These are phyloP conservation scores for Echeneis naucrates DNA, from an alignment of 2,797 vertebrate species.

Conservation along the genomic window DNA sequence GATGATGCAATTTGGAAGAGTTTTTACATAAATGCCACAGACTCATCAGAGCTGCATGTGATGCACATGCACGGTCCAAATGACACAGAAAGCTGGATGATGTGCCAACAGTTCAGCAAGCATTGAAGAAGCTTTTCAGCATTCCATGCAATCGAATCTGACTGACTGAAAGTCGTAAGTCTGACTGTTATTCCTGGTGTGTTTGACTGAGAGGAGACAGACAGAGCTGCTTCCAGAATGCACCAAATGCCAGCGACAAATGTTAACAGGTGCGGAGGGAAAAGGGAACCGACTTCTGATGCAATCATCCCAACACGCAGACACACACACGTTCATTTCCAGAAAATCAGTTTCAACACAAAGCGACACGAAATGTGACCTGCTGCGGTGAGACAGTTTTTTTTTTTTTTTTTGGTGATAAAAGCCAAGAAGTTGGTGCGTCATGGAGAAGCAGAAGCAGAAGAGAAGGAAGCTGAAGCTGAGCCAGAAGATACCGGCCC, in stretches of 20 bases:
- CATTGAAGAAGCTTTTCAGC: neutral
- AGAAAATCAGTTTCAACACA: too few species aligned
- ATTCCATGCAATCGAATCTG: neutral
- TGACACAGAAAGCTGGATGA: neutral
- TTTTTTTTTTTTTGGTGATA: conserved; percentile 49
- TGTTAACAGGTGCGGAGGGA: conserved; percentile 76
- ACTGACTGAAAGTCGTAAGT: too few species aligned
- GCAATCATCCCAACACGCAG: conserved; percentile 46
- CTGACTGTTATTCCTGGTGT: too few species aligned
- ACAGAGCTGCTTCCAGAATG: conserved; percentile 41
- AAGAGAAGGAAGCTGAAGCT: too few species aligned
- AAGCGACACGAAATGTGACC: neutral
- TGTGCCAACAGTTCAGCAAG: neutral
- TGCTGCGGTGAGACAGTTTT: neutral
- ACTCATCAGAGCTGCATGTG: neutral
- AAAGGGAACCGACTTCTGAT: conserved; percentile 52
- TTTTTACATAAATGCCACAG: neutral
- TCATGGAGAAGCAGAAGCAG: too few species aligned
- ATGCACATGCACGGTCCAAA: neutral
- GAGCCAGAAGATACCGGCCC: neutral
- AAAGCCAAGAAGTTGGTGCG: conserved; percentile 42
- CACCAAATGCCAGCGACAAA: conserved; percentile 72
- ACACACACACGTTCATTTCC: conserved; percentile 5
- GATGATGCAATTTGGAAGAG: conserved; percentile 42
- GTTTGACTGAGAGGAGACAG: neutral